Percentiles rank a stretch among this genome's conserved stretches.
Conservation (phyloP, 2,888 invertebrate genomes). For the Eristalis tenax region DNA sequence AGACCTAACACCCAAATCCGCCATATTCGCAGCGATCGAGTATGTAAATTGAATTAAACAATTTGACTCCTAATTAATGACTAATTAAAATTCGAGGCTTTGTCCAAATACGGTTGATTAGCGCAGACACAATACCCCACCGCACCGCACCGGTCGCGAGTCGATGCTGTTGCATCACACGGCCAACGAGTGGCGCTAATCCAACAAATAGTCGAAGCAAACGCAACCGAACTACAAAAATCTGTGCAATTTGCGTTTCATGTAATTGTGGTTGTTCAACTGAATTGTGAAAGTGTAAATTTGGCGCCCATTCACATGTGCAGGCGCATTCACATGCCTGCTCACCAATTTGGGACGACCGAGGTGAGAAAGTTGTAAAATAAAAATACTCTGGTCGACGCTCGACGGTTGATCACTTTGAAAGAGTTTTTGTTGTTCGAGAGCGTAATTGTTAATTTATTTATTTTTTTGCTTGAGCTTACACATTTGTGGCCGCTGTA, state of each 20-base stretch:
- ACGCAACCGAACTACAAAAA: constrained; percentile 37
- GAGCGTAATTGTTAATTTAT: not conserved
- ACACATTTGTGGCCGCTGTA: not conserved
- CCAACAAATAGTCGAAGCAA: constrained; percentile 25
- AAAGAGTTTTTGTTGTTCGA: not conserved
- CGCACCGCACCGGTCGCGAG: not conserved
- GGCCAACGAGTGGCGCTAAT: constrained; percentile 12
- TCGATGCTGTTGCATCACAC: constrained; percentile 27
- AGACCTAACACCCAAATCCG: not conserved
- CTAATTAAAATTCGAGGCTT: constrained; percentile 54
- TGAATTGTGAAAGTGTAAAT: constrained; percentile 43
- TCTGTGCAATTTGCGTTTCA: constrained; percentile 11
- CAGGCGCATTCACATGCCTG: not conserved
- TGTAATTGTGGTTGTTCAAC: constrained; percentile 5
- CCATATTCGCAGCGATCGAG: not conserved
- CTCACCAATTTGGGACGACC: not conserved
- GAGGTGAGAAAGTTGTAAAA: constrained; percentile 44
- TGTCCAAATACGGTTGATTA: constrained; percentile 49
- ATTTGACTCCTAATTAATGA: constrained; percentile 62
- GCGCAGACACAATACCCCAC: not conserved
- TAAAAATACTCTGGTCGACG: not conserved
- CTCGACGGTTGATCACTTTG: not conserved
- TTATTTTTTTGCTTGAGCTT: not conserved
- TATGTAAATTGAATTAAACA: constrained; percentile 51
- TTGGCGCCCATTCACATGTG: constrained; percentile 44